Percentiles rank a stretch among this genome's conserved stretches.
phyloP scores from a whole-genome alignment of 2,113 vertebrate genomes.

The Misgurnus anguillicaudatus region DNA sequence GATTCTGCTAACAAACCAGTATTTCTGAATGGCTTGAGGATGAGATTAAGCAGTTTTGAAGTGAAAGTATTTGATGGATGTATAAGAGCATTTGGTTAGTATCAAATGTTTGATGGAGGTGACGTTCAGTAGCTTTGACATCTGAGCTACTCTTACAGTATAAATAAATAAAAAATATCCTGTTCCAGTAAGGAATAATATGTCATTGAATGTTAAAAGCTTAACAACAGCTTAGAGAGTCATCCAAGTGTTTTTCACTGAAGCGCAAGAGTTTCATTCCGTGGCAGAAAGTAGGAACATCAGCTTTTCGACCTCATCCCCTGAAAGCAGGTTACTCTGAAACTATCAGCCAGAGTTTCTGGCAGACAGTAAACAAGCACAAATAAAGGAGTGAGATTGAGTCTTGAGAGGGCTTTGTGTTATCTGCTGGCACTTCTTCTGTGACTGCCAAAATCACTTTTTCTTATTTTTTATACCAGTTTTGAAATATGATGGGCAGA shows the following conservation, averaged over 20 bases:
- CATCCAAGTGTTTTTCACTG: conserved; percentile 18
- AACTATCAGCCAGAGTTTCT: conserved; percentile 28
- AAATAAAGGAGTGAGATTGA: conserved; percentile 40
- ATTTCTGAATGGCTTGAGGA: too few species aligned
- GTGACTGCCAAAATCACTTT: conserved; percentile 12
- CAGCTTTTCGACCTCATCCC: conserved; percentile 36
- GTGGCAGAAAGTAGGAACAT: conserved; percentile 21
- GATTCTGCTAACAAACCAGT: too few species aligned
- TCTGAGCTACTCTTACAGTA: too few species aligned
- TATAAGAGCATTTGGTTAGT: too few species aligned
- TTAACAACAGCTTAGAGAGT: background rate
- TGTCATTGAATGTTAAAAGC: too few species aligned
- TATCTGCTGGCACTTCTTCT: conserved; percentile 21
- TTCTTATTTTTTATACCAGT: conserved; percentile 17
- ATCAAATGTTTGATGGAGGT: too few species aligned
- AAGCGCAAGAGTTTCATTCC: conserved; percentile 16
- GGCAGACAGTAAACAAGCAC: conserved; percentile 30
- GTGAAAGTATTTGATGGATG: too few species aligned
- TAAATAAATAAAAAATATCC: background rate
- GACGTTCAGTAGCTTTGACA: too few species aligned
- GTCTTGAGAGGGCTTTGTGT: conserved; percentile 43
- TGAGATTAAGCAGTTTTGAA: too few species aligned
- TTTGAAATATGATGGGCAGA: background rate
- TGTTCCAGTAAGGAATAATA: background rate
- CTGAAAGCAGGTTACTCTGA: conserved; percentile 20